Percentiles rank a stretch among this genome's conserved stretches.
phyloP scores from a whole-genome alignment of 2,797 vertebrate species.

The Scomberomorus guttatus region DNA sequence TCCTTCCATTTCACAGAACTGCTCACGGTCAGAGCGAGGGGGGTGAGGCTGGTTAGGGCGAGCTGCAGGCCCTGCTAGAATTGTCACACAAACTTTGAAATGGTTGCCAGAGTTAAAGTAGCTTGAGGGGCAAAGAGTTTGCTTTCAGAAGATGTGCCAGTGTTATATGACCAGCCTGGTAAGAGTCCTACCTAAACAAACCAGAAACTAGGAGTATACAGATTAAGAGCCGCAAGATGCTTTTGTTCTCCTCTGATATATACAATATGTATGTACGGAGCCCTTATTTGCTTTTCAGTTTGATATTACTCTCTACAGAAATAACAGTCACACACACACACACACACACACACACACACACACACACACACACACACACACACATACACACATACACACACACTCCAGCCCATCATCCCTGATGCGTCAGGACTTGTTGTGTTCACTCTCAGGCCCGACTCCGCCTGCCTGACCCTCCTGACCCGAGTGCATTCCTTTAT shows the following conservation, averaged over 20 bases:
- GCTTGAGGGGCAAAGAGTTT: conserved; percentile 48
- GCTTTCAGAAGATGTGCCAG: conserved; percentile 37
- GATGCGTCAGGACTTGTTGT: conserved; percentile 83
- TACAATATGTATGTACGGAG: conserved; percentile 16
- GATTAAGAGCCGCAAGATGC: conserved; percentile 17
- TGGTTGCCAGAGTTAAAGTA: conserved; percentile 54
- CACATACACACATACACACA: conserved; percentile 43
- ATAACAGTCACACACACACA: conserved; percentile 20
- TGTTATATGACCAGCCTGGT: conserved; percentile 43
- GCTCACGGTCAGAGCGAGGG: conserved; percentile 68
- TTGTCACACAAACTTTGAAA: conserved; percentile 74
- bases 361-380: too few relatives aligned
- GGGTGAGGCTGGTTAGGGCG: conserved; percentile 68
- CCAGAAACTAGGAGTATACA: conserved; percentile 4
- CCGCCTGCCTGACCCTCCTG: conserved; percentile 84
- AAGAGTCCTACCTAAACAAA: conserved; percentile 22
- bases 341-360: conserved; percentile 43
- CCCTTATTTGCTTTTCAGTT: conserved; percentile 47
- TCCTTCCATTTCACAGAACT: conserved; percentile 79
- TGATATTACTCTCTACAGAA: conserved; percentile 42
- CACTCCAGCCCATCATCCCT: conserved; percentile 70
- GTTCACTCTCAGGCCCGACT: conserved; percentile 81
- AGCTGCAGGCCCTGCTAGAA: conserved; percentile 63
- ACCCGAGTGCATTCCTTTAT: conserved; percentile 86
- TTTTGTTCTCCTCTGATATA: conserved; percentile 39